Percentiles rank a stretch among this genome's conserved stretches.
Conservation (phyloP, 2,113 vertebrate species). For the Hyperopisus bebe region DNA sequence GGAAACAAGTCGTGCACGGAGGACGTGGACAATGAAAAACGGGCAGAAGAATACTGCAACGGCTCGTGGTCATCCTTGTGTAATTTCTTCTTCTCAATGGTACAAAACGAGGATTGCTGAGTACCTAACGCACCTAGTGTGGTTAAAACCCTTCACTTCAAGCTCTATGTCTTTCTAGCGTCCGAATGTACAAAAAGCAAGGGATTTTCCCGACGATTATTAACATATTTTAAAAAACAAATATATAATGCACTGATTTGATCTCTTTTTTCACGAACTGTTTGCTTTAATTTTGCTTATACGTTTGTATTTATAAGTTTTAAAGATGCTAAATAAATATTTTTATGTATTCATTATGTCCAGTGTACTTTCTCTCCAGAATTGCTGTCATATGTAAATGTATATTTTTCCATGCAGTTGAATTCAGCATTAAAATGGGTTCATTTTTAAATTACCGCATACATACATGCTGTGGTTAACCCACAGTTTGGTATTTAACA, state of each 20-base stretch:
- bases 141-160: neutral
- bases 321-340: conserved; percentile 38
- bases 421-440: neutral
- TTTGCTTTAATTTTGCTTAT: conserved; percentile 8
- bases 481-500: neutral
- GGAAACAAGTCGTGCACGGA: conserved; percentile 37
- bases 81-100: conserved; percentile 66
- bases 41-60: conserved; percentile 70
- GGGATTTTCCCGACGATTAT: neutral
- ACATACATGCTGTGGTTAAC: neutral
- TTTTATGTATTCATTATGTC: conserved; percentile 17
- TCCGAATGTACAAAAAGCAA: neutral
- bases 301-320: conserved; percentile 38
- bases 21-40: conserved; percentile 50
- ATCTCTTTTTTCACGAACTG: neutral
- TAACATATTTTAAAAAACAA: conserved; percentile 3
- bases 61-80: conserved; percentile 68
- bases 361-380: neutral
- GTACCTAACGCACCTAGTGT: neutral
- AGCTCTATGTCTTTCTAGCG: neutral
- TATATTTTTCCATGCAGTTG: neutral
- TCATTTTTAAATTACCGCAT: neutral
- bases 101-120: conserved; percentile 71
- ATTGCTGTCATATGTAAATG: neutral
- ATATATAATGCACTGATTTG: conserved; percentile 23